phyloP scores from a whole-genome alignment of 1,140 invertebrate genomes.

The Armadillidium nasatum region DNA sequence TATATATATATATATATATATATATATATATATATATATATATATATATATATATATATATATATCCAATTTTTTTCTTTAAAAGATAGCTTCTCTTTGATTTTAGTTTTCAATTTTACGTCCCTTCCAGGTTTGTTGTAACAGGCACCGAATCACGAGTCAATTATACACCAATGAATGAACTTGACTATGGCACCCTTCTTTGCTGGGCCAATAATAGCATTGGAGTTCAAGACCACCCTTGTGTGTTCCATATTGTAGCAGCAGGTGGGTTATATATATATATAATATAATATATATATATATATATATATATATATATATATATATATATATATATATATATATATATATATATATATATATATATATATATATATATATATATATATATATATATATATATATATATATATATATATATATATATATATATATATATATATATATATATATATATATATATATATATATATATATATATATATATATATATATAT shows the following conservation, averaged over 20 bases:
- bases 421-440: background rate
- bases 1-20: background rate
- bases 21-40: background rate
- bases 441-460: background rate
- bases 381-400: background rate
- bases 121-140: constrained; percentile 34
- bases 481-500: background rate
- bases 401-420: background rate
- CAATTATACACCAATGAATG: constrained; percentile 70
- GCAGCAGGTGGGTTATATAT: constrained; percentile 55
- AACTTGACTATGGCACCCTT: constrained; percentile 67
- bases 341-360: background rate
- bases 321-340: constrained; percentile 12
- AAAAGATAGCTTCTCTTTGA: no score
- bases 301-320: constrained; percentile 14
- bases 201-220: constrained; percentile 60
- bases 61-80: background rate
- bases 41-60: constrained; percentile 23
- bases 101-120: background rate
- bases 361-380: constrained; percentile 14
- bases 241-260: constrained; percentile 66
- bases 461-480: constrained; percentile 8
- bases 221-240: constrained; percentile 61
- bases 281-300: background rate
- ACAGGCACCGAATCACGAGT: constrained; percentile 49